A percentile compares a stretch with the other conserved stretches of the same genome.
Evolutionary conservation across 2,888 invertebrate genomes (phyloP).

Genomic region (Leucania comma): DNA sequence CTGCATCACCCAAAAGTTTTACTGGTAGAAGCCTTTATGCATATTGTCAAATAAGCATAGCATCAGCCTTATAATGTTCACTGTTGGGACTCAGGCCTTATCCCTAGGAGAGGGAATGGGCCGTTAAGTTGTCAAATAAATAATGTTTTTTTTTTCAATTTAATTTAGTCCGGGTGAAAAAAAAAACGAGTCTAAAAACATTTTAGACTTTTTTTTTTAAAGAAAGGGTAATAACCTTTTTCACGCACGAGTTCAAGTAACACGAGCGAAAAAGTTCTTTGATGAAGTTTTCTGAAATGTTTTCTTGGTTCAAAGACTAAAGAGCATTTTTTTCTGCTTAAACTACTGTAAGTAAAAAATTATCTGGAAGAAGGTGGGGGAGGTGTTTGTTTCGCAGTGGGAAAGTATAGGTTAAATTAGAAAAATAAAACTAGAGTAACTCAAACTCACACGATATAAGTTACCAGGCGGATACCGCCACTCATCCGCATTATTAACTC

Average conservation of each 20-base stretch:
- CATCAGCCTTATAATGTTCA: no score
- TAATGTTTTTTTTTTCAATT: background rate
- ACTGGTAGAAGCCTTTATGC: no score
- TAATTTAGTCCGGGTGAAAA: background rate
- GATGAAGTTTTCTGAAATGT: background rate
- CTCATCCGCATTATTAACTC: constrained; percentile 22
- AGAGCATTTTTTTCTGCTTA: background rate
- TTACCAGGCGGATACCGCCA: constrained; percentile 34
- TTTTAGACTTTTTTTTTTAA: background rate
- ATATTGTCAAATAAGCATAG: no score
- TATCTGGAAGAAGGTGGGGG: no score
- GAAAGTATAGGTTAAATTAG: no score
- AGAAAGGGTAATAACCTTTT: background rate
- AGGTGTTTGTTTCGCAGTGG: no score
- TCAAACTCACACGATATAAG: constrained; percentile 26
- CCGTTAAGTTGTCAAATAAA: no score
- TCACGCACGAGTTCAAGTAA: constrained; percentile 11
- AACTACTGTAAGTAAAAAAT: no score
- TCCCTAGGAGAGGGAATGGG: no score
- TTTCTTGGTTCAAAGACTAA: background rate
- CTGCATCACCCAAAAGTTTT: no score
- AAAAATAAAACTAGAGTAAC: no score
- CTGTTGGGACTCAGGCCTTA: no score
- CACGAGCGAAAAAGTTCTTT: constrained; percentile 10
- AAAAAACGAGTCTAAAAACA: background rate